Percentiles rank a stretch among this genome's conserved stretches.
These are phyloP conservation scores for Tupaia chinensis DNA, from an alignment of 2,113 vertebrate species.

Conservation along the genomic window DNA sequence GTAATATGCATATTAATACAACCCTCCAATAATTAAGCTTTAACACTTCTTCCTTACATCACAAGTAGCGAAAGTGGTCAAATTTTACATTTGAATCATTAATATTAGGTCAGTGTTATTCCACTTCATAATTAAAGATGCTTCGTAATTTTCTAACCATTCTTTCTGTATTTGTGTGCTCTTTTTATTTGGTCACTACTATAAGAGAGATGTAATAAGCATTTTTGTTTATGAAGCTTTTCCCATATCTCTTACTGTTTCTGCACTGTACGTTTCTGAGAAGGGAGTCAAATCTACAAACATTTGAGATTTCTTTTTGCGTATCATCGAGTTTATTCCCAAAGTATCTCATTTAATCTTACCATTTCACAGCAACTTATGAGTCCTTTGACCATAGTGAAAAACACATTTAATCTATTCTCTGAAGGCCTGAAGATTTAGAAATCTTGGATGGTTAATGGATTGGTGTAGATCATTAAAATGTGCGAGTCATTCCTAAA, in stretches of 20 bases:
- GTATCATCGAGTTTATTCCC: background rate
- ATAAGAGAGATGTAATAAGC: background rate
- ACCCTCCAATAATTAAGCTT: background rate
- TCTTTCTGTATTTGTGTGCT: background rate
- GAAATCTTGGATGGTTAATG: background rate
- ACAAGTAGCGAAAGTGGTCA: background rate
- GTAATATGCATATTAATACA: background rate
- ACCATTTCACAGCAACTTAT: background rate
- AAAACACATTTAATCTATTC: background rate
- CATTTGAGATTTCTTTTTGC: background rate
- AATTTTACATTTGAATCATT: conserved; percentile 12
- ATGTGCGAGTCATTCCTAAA: background rate
- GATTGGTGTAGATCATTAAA: background rate
- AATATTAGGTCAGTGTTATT: conserved; percentile 32
- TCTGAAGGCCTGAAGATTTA: conserved; percentile 31
- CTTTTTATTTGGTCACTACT: background rate
- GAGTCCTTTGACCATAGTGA: background rate
- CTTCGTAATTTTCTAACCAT: background rate
- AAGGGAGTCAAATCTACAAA: background rate
- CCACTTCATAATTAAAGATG: background rate
- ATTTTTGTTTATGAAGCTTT: conserved; percentile 8
- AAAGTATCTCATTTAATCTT: conserved; percentile 6
- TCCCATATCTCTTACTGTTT: background rate
- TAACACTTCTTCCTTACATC: conserved; percentile 7
- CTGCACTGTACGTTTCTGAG: background rate